Evolutionary conservation across 2,113 vertebrate genomes (phyloP).

Genomic region (Cyprinodon variegatus): DNA sequence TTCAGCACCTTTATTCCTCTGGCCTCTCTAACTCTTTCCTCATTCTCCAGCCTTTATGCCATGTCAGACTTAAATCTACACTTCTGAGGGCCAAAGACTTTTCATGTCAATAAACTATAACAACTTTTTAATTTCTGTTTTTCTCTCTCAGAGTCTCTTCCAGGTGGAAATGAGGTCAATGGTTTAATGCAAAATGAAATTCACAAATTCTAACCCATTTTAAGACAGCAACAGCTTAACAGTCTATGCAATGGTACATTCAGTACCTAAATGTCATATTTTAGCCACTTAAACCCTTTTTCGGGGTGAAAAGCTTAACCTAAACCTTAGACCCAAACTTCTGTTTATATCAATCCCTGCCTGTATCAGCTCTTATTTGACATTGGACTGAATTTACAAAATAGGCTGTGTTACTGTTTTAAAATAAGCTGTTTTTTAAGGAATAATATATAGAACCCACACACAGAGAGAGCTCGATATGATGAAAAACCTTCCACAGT

Average conservation of each 20-base stretch:
- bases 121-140: too few relatives aligned
- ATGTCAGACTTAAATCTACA: too few relatives aligned
- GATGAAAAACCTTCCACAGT: constrained; percentile 41
- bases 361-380: neutral
- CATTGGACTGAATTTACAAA: neutral
- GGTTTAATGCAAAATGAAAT: neutral
- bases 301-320: neutral
- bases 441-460: constrained; percentile 8
- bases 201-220: neutral
- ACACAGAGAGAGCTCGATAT: constrained; percentile 20
- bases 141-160: too few relatives aligned
- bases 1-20: too few relatives aligned
- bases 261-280: neutral
- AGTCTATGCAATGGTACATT: neutral
- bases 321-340: neutral
- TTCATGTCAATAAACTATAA: too few relatives aligned
- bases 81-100: too few relatives aligned
- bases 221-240: neutral
- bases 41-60: too few relatives aligned
- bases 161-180: neutral
- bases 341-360: neutral
- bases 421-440: neutral
- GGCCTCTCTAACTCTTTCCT: too few relatives aligned
- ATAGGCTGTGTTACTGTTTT: neutral
- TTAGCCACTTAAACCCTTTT: neutral